Conservation (phyloP, 1,140 invertebrate genomes). For the Eciton burchellii region DNA sequence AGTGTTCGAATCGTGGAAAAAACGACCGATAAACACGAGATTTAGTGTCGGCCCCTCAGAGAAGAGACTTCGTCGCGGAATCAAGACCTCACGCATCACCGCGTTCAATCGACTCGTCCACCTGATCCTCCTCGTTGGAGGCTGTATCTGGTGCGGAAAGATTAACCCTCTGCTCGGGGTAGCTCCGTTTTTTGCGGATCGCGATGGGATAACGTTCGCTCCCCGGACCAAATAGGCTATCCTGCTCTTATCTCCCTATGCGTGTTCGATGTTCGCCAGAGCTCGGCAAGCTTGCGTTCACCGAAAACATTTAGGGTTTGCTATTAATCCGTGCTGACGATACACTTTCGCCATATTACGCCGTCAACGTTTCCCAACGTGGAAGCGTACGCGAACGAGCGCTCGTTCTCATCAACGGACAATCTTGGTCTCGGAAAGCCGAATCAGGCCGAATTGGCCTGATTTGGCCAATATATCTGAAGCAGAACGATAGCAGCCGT, state of each 20-base stretch:
- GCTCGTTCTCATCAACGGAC: constrained; percentile 12
- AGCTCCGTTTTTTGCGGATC: constrained; percentile 29
- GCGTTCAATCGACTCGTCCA: constrained; percentile 77
- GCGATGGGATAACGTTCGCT: constrained; percentile 1
- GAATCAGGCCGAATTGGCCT: too few relatives aligned
- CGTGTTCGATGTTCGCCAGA: constrained; percentile 12
- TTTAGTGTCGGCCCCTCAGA: constrained; percentile 72
- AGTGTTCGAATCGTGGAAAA: constrained; percentile 67
- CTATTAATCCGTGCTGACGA: constrained; percentile 75
- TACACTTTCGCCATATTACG: constrained; percentile 73
- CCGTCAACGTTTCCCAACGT: constrained; percentile 59
- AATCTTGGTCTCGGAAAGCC: not conserved
- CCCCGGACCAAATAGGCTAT: constrained; percentile 6
- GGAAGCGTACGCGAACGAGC: not conserved
- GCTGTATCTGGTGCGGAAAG: constrained; percentile 74
- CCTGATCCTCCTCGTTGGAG: constrained; percentile 52
- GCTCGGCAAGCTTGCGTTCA: constrained; percentile 25
- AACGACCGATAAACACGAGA: constrained; percentile 83
- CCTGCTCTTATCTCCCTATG: not conserved
- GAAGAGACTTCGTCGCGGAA: constrained; percentile 39
- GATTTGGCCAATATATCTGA: too few relatives aligned
- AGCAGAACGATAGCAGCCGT: not conserved
- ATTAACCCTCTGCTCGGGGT: constrained; percentile 63
- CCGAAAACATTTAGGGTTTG: constrained; percentile 60
- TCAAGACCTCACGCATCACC: constrained; percentile 77